These are phyloP conservation scores for Brachynemurus nebulosus DNA, from an alignment of 2,888 invertebrate species.

Conservation along the genomic window DNA sequence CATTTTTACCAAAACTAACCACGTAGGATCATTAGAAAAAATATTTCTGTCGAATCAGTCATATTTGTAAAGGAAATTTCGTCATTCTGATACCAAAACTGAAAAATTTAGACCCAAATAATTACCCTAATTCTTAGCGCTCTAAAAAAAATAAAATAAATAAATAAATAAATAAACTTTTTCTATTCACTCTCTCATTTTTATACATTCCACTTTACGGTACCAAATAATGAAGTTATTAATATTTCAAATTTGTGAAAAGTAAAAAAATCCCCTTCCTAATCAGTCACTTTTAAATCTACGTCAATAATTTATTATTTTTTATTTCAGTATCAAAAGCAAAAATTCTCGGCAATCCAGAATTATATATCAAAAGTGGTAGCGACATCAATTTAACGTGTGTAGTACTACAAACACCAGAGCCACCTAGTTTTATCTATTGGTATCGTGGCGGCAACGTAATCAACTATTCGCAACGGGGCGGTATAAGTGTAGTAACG, in stretches of 20 bases:
- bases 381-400: slow-evolving; percentile 88
- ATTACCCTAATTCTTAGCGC: too few species aligned
- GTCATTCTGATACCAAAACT: too few species aligned
- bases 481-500: slow-evolving; percentile 74
- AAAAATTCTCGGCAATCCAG: slow-evolving; percentile 72
- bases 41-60: too few species aligned
- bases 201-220: too few species aligned
- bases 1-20: too few species aligned
- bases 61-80: too few species aligned
- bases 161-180: neutral
- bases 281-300: neutral
- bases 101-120: too few species aligned
- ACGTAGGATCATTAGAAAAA: too few species aligned
- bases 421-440: slow-evolving; percentile 64
- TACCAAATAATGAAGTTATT: too few species aligned
- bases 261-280: neutral
- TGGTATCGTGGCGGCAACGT: slow-evolving; percentile 74
- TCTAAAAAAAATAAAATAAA: neutral
- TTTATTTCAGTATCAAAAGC: slow-evolving; percentile 67
- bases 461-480: slow-evolving; percentile 73
- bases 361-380: slow-evolving; percentile 77
- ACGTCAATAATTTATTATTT: neutral
- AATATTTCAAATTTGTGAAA: neutral
- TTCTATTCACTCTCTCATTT: neutral
- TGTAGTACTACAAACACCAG: slow-evolving; percentile 68